Evolutionary conservation across 2,888 invertebrate species (phyloP).

Genomic region (Napeogenes sylphis): DNA sequence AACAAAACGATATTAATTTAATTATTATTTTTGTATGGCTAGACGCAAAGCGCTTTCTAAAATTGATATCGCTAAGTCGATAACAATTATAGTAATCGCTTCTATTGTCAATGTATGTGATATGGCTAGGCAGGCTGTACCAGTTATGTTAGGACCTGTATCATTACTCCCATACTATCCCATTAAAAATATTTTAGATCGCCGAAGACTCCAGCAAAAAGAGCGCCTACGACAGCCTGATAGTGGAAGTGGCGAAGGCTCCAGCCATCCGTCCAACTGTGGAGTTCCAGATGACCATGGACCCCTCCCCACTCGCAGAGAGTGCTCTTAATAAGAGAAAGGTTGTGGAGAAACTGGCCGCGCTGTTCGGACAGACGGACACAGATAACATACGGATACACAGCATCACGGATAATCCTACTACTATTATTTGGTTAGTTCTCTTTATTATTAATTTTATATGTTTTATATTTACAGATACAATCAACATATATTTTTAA

Average conservation of each 20-base stretch:
- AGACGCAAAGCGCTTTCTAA: no score
- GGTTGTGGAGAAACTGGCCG: conserved; percentile 87
- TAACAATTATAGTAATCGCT: no score
- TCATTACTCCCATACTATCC: no score
- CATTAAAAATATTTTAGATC: conserved; percentile 57
- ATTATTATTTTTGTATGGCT: no score
- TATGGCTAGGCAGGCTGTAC: no score
- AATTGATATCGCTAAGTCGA: no score
- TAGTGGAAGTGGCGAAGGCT: conserved; percentile 84
- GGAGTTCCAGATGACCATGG: conserved; percentile 89
- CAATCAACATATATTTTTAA: not conserved
- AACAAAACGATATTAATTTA: no score
- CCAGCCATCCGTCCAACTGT: conserved; percentile 82
- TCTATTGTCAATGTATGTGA: no score
- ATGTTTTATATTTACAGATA: not conserved
- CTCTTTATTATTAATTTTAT: not conserved
- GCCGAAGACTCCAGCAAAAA: conserved; percentile 86
- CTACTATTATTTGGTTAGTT: conserved; percentile 82
- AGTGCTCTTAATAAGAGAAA: conserved; percentile 86
- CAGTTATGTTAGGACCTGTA: no score
- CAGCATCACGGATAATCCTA: conserved; percentile 81
- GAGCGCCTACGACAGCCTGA: conserved; percentile 87
- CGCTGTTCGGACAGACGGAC: conserved; percentile 85
- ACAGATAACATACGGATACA: conserved; percentile 85
- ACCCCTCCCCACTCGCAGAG: conserved; percentile 82